Conservation (phyloP, 2,113 vertebrate genomes). For the Panthera uncia region DNA sequence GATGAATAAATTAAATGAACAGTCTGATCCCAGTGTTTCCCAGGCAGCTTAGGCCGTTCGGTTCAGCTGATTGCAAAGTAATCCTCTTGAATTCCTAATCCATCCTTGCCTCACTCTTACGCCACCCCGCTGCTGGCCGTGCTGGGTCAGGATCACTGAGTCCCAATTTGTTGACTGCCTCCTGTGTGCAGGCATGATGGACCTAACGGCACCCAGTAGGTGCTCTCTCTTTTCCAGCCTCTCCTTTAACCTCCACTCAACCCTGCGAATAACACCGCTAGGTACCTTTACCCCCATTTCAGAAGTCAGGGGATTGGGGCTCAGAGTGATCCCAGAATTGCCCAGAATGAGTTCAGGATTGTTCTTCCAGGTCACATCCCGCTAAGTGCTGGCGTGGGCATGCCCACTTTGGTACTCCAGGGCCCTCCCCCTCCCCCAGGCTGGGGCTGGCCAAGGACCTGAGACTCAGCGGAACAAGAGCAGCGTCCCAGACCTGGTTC, state of each 20-base stretch:
- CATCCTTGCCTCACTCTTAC: neutral
- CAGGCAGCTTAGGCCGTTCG: conserved; percentile 60
- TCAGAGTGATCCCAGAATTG: neutral
- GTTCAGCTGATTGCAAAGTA: conserved; percentile 55
- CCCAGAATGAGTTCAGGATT: neutral
- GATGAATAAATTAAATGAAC: conserved; percentile 49
- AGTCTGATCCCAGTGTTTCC: conserved; percentile 51
- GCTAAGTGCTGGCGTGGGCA: neutral
- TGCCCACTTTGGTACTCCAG: neutral
- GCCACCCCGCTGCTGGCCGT: neutral
- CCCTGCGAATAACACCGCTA: neutral
- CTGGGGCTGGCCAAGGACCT: neutral
- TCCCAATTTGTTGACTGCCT: neutral
- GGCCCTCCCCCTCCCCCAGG: neutral
- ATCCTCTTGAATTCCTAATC: conserved; percentile 63
- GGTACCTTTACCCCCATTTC: neutral
- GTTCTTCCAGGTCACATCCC: neutral
- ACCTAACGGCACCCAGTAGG: neutral
- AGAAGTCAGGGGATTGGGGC: neutral
- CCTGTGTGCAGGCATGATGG: neutral
- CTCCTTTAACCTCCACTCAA: neutral
- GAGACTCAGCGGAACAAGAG: neutral
- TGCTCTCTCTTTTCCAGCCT: neutral
- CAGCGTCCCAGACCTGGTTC: neutral
- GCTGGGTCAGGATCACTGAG: neutral